Conservation (phyloP, 2,797 vertebrate species). For the Helicolenus hilgendorfi region DNA sequence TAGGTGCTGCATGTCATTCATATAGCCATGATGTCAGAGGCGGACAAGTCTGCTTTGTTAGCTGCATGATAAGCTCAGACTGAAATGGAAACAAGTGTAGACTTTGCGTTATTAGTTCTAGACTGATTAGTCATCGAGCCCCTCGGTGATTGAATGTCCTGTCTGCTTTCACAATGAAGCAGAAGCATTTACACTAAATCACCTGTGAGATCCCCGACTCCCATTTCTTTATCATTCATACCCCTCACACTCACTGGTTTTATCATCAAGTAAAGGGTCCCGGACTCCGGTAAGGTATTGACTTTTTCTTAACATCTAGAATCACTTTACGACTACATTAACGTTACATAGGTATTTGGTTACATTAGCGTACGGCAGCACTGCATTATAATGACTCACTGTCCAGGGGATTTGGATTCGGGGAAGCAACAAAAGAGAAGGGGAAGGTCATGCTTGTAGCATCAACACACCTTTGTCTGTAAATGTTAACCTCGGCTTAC, state of each 20-base stretch:
- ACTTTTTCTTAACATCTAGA: neutral
- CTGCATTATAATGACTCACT: slow-evolving; percentile 1
- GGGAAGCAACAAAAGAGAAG: slow-evolving; percentile 35
- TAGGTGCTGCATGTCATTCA: slow-evolving; percentile 35
- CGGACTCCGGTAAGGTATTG: neutral
- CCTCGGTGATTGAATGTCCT: slow-evolving; percentile 17
- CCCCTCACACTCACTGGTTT: slow-evolving; percentile 8
- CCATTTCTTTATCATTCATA: neutral
- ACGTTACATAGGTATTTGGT: neutral
- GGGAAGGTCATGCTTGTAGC: slow-evolving; percentile 45
- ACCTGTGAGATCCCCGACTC: neutral
- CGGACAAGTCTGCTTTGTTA: slow-evolving; percentile 52
- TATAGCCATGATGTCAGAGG: slow-evolving; percentile 62
- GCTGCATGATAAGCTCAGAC: slow-evolving; percentile 30
- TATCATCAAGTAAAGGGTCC: neutral
- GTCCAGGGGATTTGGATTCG: slow-evolving; percentile 45
- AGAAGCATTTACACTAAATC: slow-evolving; percentile 8
- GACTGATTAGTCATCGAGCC: slow-evolving; percentile 67
- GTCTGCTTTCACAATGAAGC: slow-evolving; percentile 26
- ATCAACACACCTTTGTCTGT: slow-evolving; percentile 75
- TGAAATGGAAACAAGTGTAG: slow-evolving; percentile 37
- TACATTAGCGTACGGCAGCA: neutral
- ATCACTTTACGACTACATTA: neutral
- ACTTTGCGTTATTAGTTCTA: slow-evolving; percentile 45
- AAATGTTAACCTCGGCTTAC: slow-evolving; percentile 67